phyloP scores from a whole-genome alignment of 2,888 invertebrate genomes.

The Colletes collaris region DNA sequence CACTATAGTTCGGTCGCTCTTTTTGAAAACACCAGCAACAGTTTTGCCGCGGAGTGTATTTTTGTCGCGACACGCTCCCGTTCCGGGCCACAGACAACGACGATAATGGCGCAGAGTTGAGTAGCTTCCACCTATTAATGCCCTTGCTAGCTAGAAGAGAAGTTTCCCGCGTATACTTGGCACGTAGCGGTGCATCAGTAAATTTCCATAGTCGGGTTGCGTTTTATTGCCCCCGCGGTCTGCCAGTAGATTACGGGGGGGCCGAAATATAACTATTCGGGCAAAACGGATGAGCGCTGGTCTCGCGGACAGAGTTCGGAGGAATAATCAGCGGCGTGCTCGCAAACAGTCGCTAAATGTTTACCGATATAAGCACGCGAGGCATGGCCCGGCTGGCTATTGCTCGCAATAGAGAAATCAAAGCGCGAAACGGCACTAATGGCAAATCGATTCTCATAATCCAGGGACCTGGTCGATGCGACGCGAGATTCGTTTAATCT shows the following conservation, averaged over 20 bases:
- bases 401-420: conserved; percentile 35
- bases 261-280: conserved; percentile 63
- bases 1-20: too few species aligned
- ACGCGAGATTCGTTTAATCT: conserved; percentile 38
- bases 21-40: too few species aligned
- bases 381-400: background rate
- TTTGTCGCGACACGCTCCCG: too few species aligned
- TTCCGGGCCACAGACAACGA: too few species aligned
- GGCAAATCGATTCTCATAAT: conserved; percentile 60
- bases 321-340: conserved; percentile 56
- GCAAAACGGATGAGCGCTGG: conserved; percentile 43
- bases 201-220: conserved; percentile 63
- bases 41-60: too few species aligned
- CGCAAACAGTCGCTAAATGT: conserved; percentile 55
- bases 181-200: conserved; percentile 55
- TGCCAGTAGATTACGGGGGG: conserved; percentile 58
- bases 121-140: conserved; percentile 44
- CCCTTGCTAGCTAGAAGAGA: conserved; percentile 27
- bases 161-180: conserved; percentile 48
- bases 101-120: conserved; percentile 17
- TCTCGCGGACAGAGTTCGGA: conserved; percentile 38
- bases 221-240: conserved; percentile 67
- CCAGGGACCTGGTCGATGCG: conserved; percentile 6
- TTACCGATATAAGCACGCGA: conserved; percentile 43
- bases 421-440: conserved; percentile 53